Evolutionary conservation across 2,797 vertebrate genomes (phyloP).

Genomic region (Aphelocoma californica): DNA sequence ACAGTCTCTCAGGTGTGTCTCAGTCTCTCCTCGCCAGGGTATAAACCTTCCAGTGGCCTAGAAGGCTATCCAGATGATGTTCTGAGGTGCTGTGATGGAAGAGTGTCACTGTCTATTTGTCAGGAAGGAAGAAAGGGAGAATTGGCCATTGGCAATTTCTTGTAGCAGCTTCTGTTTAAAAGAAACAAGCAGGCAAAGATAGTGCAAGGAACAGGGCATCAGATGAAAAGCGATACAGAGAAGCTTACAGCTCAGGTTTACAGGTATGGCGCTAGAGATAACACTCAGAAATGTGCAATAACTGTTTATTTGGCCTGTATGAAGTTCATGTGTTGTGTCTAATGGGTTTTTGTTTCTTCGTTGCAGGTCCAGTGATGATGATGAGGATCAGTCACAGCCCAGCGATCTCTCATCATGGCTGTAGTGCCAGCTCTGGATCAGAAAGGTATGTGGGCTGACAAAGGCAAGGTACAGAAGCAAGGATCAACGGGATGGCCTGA

Average conservation of each 20-base stretch:
- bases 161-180: neutral
- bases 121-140: neutral
- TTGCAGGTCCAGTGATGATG: neutral
- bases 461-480: neutral
- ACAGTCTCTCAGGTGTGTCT: neutral
- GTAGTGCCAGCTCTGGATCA: neutral
- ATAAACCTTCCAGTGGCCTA: neutral
- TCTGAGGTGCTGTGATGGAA: neutral
- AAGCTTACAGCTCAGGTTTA: neutral
- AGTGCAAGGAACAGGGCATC: neutral
- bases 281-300: neutral
- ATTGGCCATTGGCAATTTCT: neutral
- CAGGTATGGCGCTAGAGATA: neutral
- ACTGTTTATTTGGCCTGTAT: neutral
- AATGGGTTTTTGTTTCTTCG: neutral
- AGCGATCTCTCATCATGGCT: accelerated
- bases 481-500: neutral
- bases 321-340: neutral
- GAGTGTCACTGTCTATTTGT: neutral
- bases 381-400: neutral
- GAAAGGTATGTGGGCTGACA: no score
- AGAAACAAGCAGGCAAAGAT: neutral
- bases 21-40: neutral
- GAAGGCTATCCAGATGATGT: neutral
- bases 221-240: neutral